phyloP scores from a whole-genome alignment of 2,113 vertebrate species.

The Apeltes quadracus region DNA sequence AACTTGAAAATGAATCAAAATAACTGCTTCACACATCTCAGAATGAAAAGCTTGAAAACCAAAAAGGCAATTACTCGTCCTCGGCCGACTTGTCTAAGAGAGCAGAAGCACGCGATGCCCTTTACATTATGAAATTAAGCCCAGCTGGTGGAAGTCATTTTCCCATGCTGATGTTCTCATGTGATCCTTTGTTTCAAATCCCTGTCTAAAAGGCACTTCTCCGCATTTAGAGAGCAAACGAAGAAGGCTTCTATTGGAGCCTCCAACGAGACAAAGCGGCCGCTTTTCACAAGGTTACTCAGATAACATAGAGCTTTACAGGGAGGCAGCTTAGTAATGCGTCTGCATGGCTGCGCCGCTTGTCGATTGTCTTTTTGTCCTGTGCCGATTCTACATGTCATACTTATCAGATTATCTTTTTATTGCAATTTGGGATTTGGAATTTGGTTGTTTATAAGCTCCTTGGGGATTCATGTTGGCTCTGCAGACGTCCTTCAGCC shows the following conservation, averaged over 20 bases:
- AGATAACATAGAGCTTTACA: conserved; percentile 23
- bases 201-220: conserved; percentile 39
- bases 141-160: conserved; percentile 50
- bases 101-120: conserved; percentile 22
- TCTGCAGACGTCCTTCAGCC: no score
- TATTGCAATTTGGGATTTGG: neutral
- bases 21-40: conserved; percentile 18
- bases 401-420: conserved; percentile 15
- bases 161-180: conserved; percentile 11
- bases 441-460: no score
- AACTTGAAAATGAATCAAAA: conserved; percentile 23
- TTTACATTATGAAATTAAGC: conserved; percentile 30
- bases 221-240: conserved; percentile 24
- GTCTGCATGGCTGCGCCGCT: conserved; percentile 4
- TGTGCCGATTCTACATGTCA: conserved; percentile 8
- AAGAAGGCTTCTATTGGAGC: conserved; percentile 26
- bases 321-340: conserved; percentile 19
- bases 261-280: conserved; percentile 29
- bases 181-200: conserved; percentile 46
- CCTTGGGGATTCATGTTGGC: no score
- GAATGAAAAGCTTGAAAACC: conserved; percentile 33
- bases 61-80: conserved; percentile 53
- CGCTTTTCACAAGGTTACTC: conserved; percentile 42
- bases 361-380: conserved; percentile 10
- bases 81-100: conserved; percentile 44